Conservation (phyloP, 2,113 vertebrate genomes). For the Festucalex cinctus region DNA sequence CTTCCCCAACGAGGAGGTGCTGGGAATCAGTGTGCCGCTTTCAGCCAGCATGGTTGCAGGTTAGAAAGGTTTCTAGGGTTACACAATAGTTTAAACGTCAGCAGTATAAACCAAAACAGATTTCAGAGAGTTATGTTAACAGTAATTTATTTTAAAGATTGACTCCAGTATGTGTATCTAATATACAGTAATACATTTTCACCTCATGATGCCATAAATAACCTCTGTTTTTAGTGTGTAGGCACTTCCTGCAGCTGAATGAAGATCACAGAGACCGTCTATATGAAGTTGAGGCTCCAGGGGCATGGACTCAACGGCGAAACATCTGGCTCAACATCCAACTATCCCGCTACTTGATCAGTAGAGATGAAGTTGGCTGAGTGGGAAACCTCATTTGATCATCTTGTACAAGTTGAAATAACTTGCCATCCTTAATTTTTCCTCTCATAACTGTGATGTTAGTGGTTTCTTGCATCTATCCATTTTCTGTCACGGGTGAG, state of each 20-base stretch:
- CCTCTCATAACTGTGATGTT: background rate
- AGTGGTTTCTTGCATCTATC: background rate
- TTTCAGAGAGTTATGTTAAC: background rate
- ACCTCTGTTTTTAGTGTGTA: constrained; percentile 74
- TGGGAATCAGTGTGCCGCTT: constrained; percentile 86
- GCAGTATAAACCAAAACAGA: background rate
- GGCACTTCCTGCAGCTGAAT: constrained; percentile 74
- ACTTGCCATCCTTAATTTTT: background rate
- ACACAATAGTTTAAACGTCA: background rate
- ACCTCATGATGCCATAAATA: background rate
- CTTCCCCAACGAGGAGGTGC: constrained; percentile 72
- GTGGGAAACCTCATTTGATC: background rate
- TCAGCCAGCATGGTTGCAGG: constrained; percentile 85
- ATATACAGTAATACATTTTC: too few relatives aligned
- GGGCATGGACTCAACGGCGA: constrained; percentile 79
- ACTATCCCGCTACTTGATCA: constrained; percentile 55
- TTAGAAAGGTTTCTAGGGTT: constrained; percentile 43
- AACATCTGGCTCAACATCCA: constrained; percentile 88
- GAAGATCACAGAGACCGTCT: constrained; percentile 73
- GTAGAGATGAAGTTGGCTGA: constrained; percentile 30
- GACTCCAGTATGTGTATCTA: background rate
- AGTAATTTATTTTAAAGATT: background rate
- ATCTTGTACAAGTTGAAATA: background rate
- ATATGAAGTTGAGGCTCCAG: constrained; percentile 87
- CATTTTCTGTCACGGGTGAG: background rate